Evolutionary conservation across 2,113 vertebrate species (phyloP).

Genomic region (Tauraco erythrolophus): DNA sequence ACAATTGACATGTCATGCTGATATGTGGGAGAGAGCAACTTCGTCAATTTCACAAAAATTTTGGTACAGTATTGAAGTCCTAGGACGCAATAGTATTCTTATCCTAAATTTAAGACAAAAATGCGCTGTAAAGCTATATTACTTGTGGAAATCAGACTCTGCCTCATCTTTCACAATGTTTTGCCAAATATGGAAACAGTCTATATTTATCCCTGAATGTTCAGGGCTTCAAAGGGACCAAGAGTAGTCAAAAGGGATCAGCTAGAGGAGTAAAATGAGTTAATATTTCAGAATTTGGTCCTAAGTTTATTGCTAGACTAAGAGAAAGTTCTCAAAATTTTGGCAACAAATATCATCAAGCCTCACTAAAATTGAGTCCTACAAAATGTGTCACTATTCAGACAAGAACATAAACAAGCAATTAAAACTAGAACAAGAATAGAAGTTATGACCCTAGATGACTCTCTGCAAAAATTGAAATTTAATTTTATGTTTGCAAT

Average conservation of each 20-base stretch:
- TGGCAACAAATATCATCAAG: background rate
- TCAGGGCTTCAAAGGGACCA: background rate
- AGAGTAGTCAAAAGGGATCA: background rate
- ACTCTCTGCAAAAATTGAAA: background rate
- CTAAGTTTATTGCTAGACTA: background rate
- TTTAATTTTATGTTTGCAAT: background rate
- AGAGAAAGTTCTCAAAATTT: background rate
- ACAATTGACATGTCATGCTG: background rate
- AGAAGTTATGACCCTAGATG: background rate
- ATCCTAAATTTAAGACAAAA: background rate
- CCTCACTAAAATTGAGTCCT: background rate
- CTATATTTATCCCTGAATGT: background rate
- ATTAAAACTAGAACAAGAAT: background rate
- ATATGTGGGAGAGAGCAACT: background rate
- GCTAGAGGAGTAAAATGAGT: background rate
- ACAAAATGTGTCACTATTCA: background rate
- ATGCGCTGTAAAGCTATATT: background rate
- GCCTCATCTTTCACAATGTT: background rate
- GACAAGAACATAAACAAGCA: background rate
- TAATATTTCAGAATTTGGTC: background rate
- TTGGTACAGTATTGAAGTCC: background rate
- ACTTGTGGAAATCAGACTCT: background rate
- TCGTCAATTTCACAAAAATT: background rate
- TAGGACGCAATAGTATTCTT: background rate
- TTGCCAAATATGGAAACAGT: background rate